Conservation (phyloP, 2,888 invertebrate genomes). For the Bruchidius siliquastri region DNA sequence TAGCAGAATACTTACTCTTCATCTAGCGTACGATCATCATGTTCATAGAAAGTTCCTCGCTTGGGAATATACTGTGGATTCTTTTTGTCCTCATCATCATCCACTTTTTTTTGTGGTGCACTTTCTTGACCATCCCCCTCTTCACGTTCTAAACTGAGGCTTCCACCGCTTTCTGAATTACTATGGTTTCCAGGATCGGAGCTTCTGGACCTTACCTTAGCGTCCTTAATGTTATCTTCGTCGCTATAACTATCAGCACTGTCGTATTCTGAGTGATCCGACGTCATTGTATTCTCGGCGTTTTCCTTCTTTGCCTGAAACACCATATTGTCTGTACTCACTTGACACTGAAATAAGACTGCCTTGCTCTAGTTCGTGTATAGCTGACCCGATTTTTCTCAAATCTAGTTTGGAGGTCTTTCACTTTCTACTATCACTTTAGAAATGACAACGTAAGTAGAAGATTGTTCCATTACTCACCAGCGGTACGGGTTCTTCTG, state of each 20-base stretch:
- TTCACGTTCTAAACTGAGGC: slow-evolving; percentile 59
- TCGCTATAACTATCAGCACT: slow-evolving; percentile 42
- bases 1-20: slow-evolving; percentile 56
- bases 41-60: slow-evolving; percentile 93
- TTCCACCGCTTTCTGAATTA: slow-evolving; percentile 52
- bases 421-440: slow-evolving; percentile 20
- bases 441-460: background rate
- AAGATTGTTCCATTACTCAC: background rate
- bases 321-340: slow-evolving; percentile 24
- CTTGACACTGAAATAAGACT: slow-evolving; percentile 5
- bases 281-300: slow-evolving; percentile 30
- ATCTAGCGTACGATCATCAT: slow-evolving; percentile 83
- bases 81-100: slow-evolving; percentile 89
- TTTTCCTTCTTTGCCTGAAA: slow-evolving; percentile 30
- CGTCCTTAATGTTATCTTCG: slow-evolving; percentile 28
- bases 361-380: slow-evolving; percentile 38
- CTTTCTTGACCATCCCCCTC: slow-evolving; percentile 70
- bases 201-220: slow-evolving; percentile 28
- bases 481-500: background rate
- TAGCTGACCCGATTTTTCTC: slow-evolving; percentile 38
- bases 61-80: slow-evolving; percentile 98
- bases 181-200: slow-evolving; percentile 41
- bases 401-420: slow-evolving; percentile 20
- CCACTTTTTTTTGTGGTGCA: slow-evolving; percentile 61
- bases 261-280: slow-evolving; percentile 42